Conservation (phyloP, 2,888 invertebrate genomes). For the Operophtera brumata region DNA sequence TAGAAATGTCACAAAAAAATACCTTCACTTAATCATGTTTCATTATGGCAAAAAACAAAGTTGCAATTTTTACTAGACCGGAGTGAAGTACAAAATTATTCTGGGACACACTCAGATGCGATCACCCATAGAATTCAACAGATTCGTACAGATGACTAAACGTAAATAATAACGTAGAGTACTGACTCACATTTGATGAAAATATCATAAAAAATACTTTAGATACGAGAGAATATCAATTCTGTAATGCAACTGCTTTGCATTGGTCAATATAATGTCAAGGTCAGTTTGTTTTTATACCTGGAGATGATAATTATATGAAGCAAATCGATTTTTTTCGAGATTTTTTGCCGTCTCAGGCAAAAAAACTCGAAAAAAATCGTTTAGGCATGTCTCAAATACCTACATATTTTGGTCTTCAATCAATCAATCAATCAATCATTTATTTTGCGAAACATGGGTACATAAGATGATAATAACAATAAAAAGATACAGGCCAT, state of each 20-base stretch:
- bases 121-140: slow-evolving; percentile 8
- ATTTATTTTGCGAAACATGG: too few relatives aligned
- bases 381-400: too few relatives aligned
- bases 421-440: too few relatives aligned
- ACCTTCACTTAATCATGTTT: too few relatives aligned
- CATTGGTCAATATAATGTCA: slow-evolving; percentile 7
- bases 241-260: slow-evolving; percentile 8
- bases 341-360: too few relatives aligned
- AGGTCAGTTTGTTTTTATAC: neutral
- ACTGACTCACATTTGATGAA: slow-evolving; percentile 26
- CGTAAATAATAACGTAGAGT: slow-evolving; percentile 19
- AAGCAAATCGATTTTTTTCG: too few relatives aligned
- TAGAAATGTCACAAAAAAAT: too few relatives aligned
- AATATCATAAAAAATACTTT: slow-evolving; percentile 18
- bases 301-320: neutral
- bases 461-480: too few relatives aligned
- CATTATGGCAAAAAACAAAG: too few relatives aligned
- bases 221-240: slow-evolving; percentile 7
- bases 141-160: slow-evolving; percentile 28
- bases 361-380: too few relatives aligned
- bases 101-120: slow-evolving; percentile 4
- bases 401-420: too few relatives aligned
- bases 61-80: neutral
- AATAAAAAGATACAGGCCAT: too few relatives aligned
- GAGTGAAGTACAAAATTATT: neutral